Percentiles rank a stretch among this genome's conserved stretches.
Evolutionary conservation across 2,888 invertebrate species (phyloP).

Genomic region (Caenorhabditis macrosperma): DNA sequence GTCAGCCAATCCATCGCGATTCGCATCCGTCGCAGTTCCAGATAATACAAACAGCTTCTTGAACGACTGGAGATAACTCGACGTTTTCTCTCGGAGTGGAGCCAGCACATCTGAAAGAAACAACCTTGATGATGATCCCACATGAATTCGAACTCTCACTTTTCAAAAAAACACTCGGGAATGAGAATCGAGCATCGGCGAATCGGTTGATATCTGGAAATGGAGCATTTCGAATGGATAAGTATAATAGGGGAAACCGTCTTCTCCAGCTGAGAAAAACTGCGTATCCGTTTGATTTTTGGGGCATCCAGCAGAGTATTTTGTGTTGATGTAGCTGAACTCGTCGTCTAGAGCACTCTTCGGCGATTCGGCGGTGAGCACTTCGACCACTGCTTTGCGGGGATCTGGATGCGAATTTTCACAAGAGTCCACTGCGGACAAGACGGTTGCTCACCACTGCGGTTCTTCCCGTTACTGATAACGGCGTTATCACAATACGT

Average conservation of each 20-base stretch:
- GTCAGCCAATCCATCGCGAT: slow-evolving; percentile 52
- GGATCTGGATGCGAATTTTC: not conserved
- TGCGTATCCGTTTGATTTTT: not conserved
- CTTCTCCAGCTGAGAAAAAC: slow-evolving; percentile 28
- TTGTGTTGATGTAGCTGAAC: slow-evolving; percentile 28
- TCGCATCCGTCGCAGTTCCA: slow-evolving; percentile 46
- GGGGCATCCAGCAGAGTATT: slow-evolving; percentile 18
- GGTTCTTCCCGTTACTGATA: slow-evolving; percentile 14
- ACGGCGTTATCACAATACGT: slow-evolving; percentile 54
- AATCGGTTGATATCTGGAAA: slow-evolving; percentile 22
- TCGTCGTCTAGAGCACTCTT: not conserved
- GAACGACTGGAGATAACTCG: slow-evolving; percentile 46
- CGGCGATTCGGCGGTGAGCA: not conserved
- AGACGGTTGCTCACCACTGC: not conserved
- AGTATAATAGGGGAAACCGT: not conserved
- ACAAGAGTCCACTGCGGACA: too few species aligned
- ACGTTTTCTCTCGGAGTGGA: slow-evolving; percentile 33
- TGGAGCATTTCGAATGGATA: not conserved
- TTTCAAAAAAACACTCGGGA: slow-evolving; percentile 14
- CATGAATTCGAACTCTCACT: not conserved
- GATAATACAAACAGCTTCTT: slow-evolving; percentile 46
- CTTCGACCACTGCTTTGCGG: slow-evolving; percentile 13
- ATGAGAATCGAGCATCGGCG: slow-evolving; percentile 12
- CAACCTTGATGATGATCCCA: not conserved
- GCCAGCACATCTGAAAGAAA: slow-evolving; percentile 30